Evolutionary conservation across 2,888 invertebrate species (phyloP).

Genomic region (Drosophila falleni): DNA sequence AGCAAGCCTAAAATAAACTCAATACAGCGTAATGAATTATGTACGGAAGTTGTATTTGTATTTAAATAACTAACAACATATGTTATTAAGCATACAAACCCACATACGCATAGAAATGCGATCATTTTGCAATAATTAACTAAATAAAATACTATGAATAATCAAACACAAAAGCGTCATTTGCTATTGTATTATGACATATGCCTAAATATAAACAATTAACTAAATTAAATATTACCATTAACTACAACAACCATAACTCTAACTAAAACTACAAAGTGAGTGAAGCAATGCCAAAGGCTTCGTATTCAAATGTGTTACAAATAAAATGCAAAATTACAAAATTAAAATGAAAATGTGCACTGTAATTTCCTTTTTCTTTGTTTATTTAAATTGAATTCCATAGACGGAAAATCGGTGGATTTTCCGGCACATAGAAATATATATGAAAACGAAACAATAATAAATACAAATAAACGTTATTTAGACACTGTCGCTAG

Average conservation of each 20-base stretch:
- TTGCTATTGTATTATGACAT: constrained; percentile 57
- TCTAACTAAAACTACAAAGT: constrained; percentile 38
- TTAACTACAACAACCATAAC: constrained; percentile 43
- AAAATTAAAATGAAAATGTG: neutral
- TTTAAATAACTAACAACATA: constrained; percentile 39
- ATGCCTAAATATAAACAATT: constrained; percentile 42
- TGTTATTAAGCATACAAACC: constrained; percentile 43
- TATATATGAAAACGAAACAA: constrained; percentile 31
- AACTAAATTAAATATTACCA: constrained; percentile 35
- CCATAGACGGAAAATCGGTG: neutral
- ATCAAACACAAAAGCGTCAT: constrained; percentile 37
- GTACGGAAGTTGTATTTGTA: constrained; percentile 39
- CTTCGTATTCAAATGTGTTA: constrained; percentile 76
- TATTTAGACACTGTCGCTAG: constrained; percentile 30
- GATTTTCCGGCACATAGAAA: constrained; percentile 21
- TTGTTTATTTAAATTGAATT: constrained; percentile 13
- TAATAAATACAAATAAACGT: constrained; percentile 18
- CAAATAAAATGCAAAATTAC: constrained; percentile 64
- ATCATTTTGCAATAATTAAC: constrained; percentile 38
- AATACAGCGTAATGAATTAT: constrained; percentile 4
- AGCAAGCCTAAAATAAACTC: constrained; percentile 44
- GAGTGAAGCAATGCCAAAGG: constrained; percentile 74
- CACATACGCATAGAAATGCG: constrained; percentile 15
- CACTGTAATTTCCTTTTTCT: constrained; percentile 3
- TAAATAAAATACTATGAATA: constrained; percentile 23